Conservation (phyloP, 1,140 invertebrate genomes). For the Teleopsis dalmanni region DNA sequence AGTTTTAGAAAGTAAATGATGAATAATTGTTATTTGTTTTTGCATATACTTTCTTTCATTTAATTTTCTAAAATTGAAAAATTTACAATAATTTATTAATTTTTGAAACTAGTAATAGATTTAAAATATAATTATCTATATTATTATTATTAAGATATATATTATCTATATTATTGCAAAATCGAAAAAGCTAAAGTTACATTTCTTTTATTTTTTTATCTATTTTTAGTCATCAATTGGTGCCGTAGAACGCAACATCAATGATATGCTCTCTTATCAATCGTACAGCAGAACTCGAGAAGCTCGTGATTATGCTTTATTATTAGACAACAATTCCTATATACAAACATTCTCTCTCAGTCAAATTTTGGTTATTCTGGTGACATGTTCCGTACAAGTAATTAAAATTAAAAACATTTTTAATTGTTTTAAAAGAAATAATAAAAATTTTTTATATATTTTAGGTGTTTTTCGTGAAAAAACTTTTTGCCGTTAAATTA, state of each 20-base stretch:
- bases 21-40: too few relatives aligned
- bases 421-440: background rate
- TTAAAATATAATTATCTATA: too few relatives aligned
- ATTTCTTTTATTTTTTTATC: conserved; percentile 12
- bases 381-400: conserved; percentile 54
- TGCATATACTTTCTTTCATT: too few relatives aligned
- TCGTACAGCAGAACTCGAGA: conserved; percentile 70
- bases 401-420: conserved; percentile 1
- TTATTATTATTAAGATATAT: background rate
- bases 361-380: conserved; percentile 75
- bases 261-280: conserved; percentile 76
- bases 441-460: conserved; percentile 25
- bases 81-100: too few relatives aligned
- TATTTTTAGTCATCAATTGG: conserved; percentile 60
- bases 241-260: conserved; percentile 74
- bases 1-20: too few relatives aligned
- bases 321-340: conserved; percentile 76
- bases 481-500: conserved; percentile 71
- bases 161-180: background rate
- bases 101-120: too few relatives aligned
- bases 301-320: conserved; percentile 70
- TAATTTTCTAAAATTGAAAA: too few relatives aligned
- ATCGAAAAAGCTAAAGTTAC: background rate
- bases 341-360: conserved; percentile 79
- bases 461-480: conserved; percentile 83